phyloP scores from a whole-genome alignment of 2,113 vertebrate species.

The Ophthalmolycus amberensis region DNA sequence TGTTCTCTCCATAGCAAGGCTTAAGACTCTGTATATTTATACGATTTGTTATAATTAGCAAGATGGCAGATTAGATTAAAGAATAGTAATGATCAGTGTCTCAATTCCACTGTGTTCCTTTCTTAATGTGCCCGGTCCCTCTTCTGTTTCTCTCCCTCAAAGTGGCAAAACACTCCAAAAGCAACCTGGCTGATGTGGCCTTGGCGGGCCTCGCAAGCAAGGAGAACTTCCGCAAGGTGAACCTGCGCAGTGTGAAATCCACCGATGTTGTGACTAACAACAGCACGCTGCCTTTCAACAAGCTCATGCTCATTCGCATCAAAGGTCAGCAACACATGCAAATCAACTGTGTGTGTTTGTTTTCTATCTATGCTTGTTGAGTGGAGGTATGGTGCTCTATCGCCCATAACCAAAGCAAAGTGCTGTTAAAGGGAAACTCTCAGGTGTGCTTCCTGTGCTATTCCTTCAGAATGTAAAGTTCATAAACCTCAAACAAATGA shows the following conservation, averaged over 20 bases:
- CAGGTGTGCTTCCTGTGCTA: not conserved
- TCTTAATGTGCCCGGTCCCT: not conserved
- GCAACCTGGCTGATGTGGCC: conserved; percentile 82
- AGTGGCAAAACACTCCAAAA: conserved; percentile 87
- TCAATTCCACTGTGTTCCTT: not conserved
- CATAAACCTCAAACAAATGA: not conserved
- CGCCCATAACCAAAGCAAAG: no score
- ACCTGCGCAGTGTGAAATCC: conserved; percentile 82
- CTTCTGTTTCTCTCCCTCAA: conserved; percentile 9
- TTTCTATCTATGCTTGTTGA: not conserved
- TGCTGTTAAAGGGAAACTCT: not conserved
- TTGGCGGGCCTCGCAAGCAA: conserved; percentile 86
- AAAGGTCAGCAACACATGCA: conserved; percentile 78
- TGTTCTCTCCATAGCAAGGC: not conserved
- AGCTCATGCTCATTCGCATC: conserved; percentile 86
- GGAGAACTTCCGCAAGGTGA: conserved; percentile 86
- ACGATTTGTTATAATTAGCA: not conserved
- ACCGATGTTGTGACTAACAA: conserved; percentile 86
- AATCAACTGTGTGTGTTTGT: not conserved
- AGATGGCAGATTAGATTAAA: not conserved
- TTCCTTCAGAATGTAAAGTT: not conserved
- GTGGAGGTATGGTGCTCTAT: not conserved
- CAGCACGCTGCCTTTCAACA: conserved; percentile 83
- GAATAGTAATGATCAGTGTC: not conserved
- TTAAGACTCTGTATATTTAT: not conserved